Conservation (phyloP, 2,113 vertebrate species). For the Picathartes gymnocephalus region DNA sequence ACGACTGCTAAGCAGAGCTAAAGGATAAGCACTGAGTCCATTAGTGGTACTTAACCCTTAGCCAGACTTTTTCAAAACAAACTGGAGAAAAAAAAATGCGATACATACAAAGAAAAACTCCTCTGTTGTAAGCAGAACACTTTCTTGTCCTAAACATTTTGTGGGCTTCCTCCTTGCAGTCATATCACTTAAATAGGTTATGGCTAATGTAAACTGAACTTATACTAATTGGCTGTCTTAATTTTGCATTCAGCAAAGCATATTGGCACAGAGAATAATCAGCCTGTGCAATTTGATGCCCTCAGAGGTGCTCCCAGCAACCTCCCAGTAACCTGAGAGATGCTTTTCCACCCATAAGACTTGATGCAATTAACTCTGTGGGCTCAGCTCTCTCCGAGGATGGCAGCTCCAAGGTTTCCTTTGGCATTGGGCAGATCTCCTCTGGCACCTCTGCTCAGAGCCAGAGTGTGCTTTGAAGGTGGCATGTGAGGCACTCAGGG, state of each 20-base stretch:
- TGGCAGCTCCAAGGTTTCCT: background rate
- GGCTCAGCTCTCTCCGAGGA: accelerated
- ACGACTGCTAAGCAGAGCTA: background rate
- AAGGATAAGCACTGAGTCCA: background rate
- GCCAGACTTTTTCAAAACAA: background rate
- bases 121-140: background rate
- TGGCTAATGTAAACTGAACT: background rate
- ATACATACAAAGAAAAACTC: background rate
- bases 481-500: background rate
- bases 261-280: background rate
- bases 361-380: background rate
- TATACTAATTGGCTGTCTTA: background rate
- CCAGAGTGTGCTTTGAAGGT: background rate
- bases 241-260: background rate
- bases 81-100: background rate
- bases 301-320: background rate
- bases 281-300: background rate
- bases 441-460: background rate
- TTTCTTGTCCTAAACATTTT: background rate
- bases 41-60: background rate
- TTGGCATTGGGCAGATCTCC: background rate
- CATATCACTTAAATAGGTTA: background rate
- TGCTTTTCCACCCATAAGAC: background rate
- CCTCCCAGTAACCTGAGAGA: background rate
- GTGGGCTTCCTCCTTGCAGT: background rate